phyloP scores from a whole-genome alignment of 2,113 vertebrate species.

The Galbula dea region DNA sequence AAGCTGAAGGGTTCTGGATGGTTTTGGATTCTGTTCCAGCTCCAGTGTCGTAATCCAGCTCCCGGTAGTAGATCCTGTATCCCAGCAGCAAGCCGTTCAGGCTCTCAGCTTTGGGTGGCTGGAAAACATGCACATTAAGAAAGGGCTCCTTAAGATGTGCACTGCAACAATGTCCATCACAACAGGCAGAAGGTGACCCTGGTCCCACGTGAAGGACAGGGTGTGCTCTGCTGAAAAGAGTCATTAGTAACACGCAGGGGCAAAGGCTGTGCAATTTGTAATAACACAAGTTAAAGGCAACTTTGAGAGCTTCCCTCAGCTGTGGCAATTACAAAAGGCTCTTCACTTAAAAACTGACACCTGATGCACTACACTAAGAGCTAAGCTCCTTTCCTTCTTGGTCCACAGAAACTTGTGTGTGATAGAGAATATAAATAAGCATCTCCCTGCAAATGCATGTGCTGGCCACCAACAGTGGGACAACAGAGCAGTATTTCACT shows the following conservation, averaged over 20 bases:
- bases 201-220: neutral
- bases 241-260: neutral
- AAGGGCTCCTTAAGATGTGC: neutral
- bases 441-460: neutral
- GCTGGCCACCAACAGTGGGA: neutral
- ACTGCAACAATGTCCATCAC: neutral
- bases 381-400: neutral
- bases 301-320: neutral
- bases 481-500: neutral
- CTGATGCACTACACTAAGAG: neutral
- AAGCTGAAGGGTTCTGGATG: slow-evolving; percentile 70
- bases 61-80: slow-evolving; percentile 91
- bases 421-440: neutral
- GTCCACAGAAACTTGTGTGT: neutral
- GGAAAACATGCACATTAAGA: neutral
- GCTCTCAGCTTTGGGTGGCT: slow-evolving; percentile 83
- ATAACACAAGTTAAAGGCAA: neutral
- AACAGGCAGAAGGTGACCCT: neutral
- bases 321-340: neutral
- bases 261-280: neutral
- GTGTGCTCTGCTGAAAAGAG: neutral
- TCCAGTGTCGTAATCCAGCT: slow-evolving; percentile 79
- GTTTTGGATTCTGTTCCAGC: slow-evolving; percentile 65
- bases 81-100: slow-evolving; percentile 89
- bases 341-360: neutral